Conservation (phyloP, 2,888 invertebrate genomes). For the Drosophila yooni region DNA sequence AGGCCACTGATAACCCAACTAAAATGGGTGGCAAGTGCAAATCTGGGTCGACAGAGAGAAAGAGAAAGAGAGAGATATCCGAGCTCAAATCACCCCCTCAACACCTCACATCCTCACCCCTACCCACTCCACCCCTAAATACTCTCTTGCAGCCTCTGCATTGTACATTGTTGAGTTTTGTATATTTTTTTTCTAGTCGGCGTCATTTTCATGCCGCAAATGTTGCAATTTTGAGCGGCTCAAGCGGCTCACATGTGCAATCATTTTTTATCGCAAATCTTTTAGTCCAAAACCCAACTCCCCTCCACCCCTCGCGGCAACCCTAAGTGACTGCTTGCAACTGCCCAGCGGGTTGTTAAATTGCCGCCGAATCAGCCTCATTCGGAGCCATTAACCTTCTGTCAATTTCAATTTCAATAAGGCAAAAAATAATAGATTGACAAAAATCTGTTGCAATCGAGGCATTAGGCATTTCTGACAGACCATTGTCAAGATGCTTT, state of each 20-base stretch:
- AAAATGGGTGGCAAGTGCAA: conserved; percentile 75
- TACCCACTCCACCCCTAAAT: background rate
- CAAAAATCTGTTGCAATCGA: conserved; percentile 75
- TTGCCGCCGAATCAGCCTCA: conserved; percentile 58
- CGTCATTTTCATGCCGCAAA: conserved; percentile 76
- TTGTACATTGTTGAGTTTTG: conserved; percentile 53
- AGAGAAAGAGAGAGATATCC: conserved; percentile 4
- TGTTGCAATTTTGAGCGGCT: conserved; percentile 74
- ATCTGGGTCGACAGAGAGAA: conserved; percentile 58
- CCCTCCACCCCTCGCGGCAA: background rate
- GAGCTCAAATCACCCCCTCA: conserved; percentile 13
- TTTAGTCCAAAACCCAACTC: conserved; percentile 1
- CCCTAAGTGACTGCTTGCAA: conserved; percentile 56
- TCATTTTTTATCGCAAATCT: conserved; percentile 80
- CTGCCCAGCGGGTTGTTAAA: conserved; percentile 76
- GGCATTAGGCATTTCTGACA: conserved; percentile 31
- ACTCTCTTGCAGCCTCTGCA: background rate
- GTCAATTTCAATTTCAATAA: conserved; percentile 76
- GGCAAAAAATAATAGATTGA: conserved; percentile 37
- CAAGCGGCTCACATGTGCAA: conserved; percentile 76
- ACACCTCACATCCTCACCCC: background rate
- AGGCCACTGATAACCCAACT: conserved; percentile 81
- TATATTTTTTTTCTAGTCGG: conserved; percentile 45
- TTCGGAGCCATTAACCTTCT: conserved; percentile 79
- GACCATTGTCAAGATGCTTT: conserved; percentile 42